Evolutionary conservation across 2,797 vertebrate species (phyloP).

Genomic region (Girardinus metallicus): DNA sequence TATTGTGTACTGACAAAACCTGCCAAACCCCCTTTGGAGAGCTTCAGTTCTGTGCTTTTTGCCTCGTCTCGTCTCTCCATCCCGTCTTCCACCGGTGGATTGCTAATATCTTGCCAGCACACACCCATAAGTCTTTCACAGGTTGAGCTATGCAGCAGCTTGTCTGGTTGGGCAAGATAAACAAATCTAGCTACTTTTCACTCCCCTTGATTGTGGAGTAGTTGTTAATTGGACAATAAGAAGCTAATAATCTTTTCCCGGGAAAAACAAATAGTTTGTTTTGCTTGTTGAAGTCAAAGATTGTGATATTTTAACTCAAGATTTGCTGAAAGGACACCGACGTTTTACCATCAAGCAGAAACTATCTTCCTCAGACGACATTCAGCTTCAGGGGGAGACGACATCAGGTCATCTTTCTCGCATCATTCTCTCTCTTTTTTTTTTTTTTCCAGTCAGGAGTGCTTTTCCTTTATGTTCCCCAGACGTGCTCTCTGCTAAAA

Average conservation of each 20-base stretch:
- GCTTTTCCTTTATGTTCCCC: slow-evolving; percentile 48
- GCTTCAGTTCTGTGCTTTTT: neutral
- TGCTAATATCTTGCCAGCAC: neutral
- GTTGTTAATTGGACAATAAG: slow-evolving; percentile 1
- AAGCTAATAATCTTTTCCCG: neutral
- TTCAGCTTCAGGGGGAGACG: neutral
- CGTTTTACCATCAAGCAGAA: neutral
- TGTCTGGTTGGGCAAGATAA: slow-evolving; percentile 65
- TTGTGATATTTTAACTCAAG: neutral
- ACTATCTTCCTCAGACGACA: neutral
- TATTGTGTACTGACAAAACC: neutral
- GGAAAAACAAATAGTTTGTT: neutral
- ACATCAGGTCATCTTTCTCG: neutral
- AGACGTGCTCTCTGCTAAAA: slow-evolving; percentile 56
- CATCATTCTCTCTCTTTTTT: neutral
- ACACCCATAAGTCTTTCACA: slow-evolving; percentile 51
- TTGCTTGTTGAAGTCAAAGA: neutral
- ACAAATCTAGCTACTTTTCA: slow-evolving; percentile 56
- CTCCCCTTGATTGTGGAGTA: slow-evolving; percentile 12
- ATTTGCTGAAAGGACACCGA: neutral
- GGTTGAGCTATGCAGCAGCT: slow-evolving; percentile 39
- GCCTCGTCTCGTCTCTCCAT: neutral
- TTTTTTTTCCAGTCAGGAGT: slow-evolving; percentile 9
- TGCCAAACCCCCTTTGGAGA: neutral
- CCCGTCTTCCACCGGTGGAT: neutral